phyloP scores from a whole-genome alignment of 2,113 vertebrate species.

The Ardeotis arabs region DNA sequence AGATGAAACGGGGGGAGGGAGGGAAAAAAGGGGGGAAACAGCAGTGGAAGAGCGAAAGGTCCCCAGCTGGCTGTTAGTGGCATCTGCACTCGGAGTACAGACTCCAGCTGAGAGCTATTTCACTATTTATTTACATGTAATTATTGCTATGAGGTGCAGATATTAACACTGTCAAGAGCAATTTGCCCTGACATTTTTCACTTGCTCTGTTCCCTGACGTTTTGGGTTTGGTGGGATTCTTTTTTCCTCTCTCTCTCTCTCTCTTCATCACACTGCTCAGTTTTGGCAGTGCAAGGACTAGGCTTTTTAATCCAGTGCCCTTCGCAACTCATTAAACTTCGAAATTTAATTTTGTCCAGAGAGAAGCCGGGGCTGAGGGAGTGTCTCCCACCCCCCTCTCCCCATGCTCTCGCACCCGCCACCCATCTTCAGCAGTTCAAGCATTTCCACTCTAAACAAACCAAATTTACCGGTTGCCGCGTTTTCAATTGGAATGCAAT shows the following conservation, averaged over 20 bases:
- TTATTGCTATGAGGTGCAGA: slow-evolving; percentile 99
- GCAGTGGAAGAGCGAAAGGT: slow-evolving; percentile 62
- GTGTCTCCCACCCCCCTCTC: slow-evolving; percentile 32
- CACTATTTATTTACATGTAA: slow-evolving; percentile 99
- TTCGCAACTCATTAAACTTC: slow-evolving; percentile 85
- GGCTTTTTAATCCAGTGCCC: slow-evolving; percentile 43
- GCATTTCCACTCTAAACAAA: slow-evolving; percentile 69
- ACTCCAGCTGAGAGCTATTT: slow-evolving; percentile 99
- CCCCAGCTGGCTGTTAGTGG: slow-evolving; percentile 88
- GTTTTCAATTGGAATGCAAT: slow-evolving; percentile 81
- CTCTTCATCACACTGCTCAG: neutral
- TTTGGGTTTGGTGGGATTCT: slow-evolving; percentile 70
- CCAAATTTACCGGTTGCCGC: slow-evolving; percentile 40
- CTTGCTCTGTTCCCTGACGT: slow-evolving; percentile 85
- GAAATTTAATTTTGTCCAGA: slow-evolving; percentile 84
- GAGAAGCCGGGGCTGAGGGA: slow-evolving; percentile 58
- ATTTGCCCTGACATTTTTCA: slow-evolving; percentile 99
- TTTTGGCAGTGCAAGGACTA: slow-evolving; percentile 27
- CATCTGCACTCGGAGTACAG: slow-evolving; percentile 78
- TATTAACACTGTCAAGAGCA: slow-evolving; percentile 99
- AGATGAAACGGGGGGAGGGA: neutral
- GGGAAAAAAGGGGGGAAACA: neutral
- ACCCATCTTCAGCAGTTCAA: slow-evolving; percentile 77
- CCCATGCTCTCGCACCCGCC: slow-evolving; percentile 68
- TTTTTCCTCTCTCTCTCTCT: neutral